Percentiles rank a stretch among this genome's conserved stretches.
Conservation (phyloP, 1,140 invertebrate species). For the Chionoecetes opilio region DNA sequence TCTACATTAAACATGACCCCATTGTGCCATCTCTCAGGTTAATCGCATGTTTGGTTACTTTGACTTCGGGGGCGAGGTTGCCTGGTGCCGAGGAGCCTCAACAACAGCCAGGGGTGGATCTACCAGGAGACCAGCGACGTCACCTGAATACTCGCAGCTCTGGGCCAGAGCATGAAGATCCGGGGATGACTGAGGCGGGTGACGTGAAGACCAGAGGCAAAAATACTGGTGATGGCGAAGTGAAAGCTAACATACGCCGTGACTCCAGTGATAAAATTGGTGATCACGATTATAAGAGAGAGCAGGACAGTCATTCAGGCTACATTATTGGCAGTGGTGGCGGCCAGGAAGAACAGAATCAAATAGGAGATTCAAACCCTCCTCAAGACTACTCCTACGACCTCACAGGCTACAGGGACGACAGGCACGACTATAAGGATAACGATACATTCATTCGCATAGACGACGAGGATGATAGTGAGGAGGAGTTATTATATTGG, state of each 20-base stretch:
- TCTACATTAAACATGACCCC: no score
- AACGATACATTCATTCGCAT: not conserved
- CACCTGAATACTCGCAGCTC: not conserved
- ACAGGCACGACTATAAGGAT: not conserved
- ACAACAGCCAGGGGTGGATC: not conserved
- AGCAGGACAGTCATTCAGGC: not conserved
- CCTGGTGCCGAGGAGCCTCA: not conserved
- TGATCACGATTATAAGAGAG: not conserved
- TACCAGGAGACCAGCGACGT: not conserved
- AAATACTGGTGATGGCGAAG: not conserved
- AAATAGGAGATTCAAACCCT: no score
- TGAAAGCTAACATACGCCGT: not conserved
- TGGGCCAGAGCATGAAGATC: not conserved
- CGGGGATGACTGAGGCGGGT: not conserved
- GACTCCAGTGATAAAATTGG: not conserved
- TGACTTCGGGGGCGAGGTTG: not conserved
- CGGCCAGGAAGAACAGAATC: no score
- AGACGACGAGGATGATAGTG: not conserved
- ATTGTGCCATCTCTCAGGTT: not conserved
- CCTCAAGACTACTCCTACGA: not conserved
- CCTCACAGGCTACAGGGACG: not conserved
- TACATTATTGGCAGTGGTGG: not conserved
- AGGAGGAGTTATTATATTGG: no score
- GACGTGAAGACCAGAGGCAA: not conserved
- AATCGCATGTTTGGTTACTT: not conserved